Evolutionary conservation across 2,888 invertebrate genomes (phyloP).

Genomic region (Capitulum mitella): DNA sequence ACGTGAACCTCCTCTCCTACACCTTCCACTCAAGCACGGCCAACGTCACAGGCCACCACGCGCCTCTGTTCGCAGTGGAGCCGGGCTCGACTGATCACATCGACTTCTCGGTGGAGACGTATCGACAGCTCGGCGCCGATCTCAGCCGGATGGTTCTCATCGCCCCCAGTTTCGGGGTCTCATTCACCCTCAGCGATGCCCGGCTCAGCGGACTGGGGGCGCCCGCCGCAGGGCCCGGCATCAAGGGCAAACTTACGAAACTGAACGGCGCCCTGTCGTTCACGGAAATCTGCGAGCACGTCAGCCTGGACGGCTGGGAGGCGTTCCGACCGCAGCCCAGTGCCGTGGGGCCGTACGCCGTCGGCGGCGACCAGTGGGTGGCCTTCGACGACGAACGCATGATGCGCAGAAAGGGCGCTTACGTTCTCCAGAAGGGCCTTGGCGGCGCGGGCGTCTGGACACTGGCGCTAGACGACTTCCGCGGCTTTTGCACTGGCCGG

Average conservation of each 20-base stretch:
- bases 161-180: background rate
- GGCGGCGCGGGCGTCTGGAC: constrained; percentile 39
- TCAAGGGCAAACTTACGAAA: background rate
- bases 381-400: background rate
- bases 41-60: background rate
- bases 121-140: background rate
- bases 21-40: background rate
- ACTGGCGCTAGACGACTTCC: background rate
- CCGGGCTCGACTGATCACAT: background rate
- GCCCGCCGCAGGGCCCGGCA: background rate
- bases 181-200: background rate
- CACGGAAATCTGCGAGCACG: constrained; percentile 41
- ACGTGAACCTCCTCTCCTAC: background rate
- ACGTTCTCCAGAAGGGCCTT: constrained; percentile 39
- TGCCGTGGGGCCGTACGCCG: background rate
- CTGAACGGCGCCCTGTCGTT: background rate
- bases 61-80: background rate
- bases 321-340: background rate
- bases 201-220: background rate
- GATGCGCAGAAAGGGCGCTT: constrained; percentile 46
- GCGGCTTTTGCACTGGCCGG: background rate
- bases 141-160: background rate
- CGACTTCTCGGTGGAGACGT: background rate
- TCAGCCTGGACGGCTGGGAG: background rate
- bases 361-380: background rate